Evolutionary conservation across 2,113 vertebrate genomes (phyloP), one percentile per base, ranked within the genome.

Genomic region (Salvelinus sp.): DNA sequence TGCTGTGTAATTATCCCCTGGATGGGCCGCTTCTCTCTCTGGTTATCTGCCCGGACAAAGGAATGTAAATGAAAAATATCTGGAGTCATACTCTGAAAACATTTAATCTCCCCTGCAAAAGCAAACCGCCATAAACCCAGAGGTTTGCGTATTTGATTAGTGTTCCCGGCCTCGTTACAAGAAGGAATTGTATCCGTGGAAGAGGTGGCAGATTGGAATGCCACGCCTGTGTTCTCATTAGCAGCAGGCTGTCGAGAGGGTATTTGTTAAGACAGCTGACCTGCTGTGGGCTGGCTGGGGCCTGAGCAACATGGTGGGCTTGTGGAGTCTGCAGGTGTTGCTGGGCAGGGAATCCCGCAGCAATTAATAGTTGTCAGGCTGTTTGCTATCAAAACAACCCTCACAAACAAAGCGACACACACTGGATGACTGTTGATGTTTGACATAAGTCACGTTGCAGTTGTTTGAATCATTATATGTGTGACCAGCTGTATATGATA

Each of bases 51-150:
- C 60, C 10, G 10, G 3, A 63, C 69, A 57, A 60, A 85, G 72
- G 70, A 83, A 79, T 57, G 60, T 58, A 77, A 81, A 86, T 84
- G 25, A 83, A 33, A 85, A 73, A 69, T 50, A 76, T 50, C 47
- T n/a, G 72, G 54, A 60, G 3, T 71, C 70, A 65, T 82, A 80
- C 72, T 74, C 76, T 58, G 62, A 80, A 70, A 74, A 77, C 65
- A 79, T 78, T 70, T 48, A 25, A 77, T 69, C 71, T 67, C 1
- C 4, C 72, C 71, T 22, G 28, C 68, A 72, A 72, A 44, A 74
- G 58, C 74, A 75, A 67, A 74, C 48, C 47, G 50, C 20, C 13
- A 20, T 23, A 69, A 27, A 18, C 28, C 0, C 0, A 57, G 50
- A 10, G 44, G 30, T 38, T 73, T n/a, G 58, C 68, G 47, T 58